Base-by-base conservation (phyloP, 2,888 invertebrate species). In the Phoenoteleia sp. region DNA sequence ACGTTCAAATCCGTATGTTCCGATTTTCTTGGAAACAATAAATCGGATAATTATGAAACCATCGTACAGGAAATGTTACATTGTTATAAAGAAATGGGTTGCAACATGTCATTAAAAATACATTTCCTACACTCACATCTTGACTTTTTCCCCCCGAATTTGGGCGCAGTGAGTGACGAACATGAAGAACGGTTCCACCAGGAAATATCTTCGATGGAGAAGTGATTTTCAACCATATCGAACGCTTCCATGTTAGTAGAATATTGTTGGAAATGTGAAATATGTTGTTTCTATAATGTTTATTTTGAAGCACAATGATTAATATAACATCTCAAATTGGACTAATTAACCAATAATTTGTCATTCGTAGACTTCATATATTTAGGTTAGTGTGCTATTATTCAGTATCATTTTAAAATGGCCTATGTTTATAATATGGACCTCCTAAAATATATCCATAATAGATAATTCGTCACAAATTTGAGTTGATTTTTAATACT, bases 151-250 rank as follows among this genome's bases (percentile, higher is more conserved):
- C 91, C 89, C 5, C 75, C 90, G 82, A 92, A 92, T 81, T 85
- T 91, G 29, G 90, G 89, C 71, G 87, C 89, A 76, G 82, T 86
- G 47, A 92, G 90, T 74, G 91, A 92, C 72, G 91, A 92, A 76
- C 91, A 92, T 49, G 91, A 90, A 75, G 91, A 93, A 75, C 87
- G 91, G 36, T 90, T 93, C 52, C 91, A 92, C 84, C 91, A 92
- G 75, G 92, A 92, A 75, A 81, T 92, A 52, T 86, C 86, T 27
- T 86, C 86, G 15, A 92, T 93, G 85, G 91, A 93, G 81, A 88
- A 89, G 42, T 80, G 91, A 0, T 92, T 76, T 36, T 21, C n/a
- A n/a, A n/a, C n/a, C 21, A 54, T n/a, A n/a, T n/a, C n/a, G n/a
- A n/a, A n/a, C n/a, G n/a, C n/a, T n/a, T n/a, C n/a, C n/a, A 54